Percentiles rank a stretch among this genome's conserved stretches.
Evolutionary conservation across 2,888 invertebrate genomes (phyloP).

Genomic region (Coecobrya sp.): DNA sequence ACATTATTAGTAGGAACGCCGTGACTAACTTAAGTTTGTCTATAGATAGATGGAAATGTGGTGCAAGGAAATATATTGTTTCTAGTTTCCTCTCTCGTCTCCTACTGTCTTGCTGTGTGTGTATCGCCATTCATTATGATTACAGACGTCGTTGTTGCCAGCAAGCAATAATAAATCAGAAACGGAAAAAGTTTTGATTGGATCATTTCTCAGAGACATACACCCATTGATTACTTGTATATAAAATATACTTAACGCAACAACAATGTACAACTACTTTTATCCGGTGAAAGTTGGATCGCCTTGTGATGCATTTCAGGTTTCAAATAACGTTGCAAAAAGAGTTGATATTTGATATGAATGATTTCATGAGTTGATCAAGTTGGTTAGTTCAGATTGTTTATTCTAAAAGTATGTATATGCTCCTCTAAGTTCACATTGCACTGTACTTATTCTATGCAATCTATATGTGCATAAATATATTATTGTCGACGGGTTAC

Average conservation of each 20-base stretch:
- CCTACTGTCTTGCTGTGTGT: background rate
- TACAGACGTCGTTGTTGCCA: conserved; percentile 20
- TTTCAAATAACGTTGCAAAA: background rate
- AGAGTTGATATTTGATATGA: background rate
- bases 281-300: conserved; percentile 3
- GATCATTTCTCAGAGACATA: conserved; percentile 50
- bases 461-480: background rate
- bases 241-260: background rate
- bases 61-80: background rate
- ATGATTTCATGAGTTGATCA: background rate
- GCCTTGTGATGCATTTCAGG: conserved; percentile 8
- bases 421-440: too few relatives aligned
- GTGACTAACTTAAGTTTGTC: too few relatives aligned
- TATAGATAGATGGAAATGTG: background rate
- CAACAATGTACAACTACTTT: background rate
- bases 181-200: conserved; percentile 63
- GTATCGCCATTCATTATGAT: conserved; percentile 46
- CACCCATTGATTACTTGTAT: background rate
- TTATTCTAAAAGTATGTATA: background rate
- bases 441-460: too few relatives aligned
- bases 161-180: conserved; percentile 60
- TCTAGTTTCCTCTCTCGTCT: background rate
- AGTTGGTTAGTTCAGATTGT: background rate
- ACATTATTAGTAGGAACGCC: too few relatives aligned
- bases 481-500: background rate